Conservation (phyloP, 2,888 invertebrate genomes). For the Formica aserva region DNA sequence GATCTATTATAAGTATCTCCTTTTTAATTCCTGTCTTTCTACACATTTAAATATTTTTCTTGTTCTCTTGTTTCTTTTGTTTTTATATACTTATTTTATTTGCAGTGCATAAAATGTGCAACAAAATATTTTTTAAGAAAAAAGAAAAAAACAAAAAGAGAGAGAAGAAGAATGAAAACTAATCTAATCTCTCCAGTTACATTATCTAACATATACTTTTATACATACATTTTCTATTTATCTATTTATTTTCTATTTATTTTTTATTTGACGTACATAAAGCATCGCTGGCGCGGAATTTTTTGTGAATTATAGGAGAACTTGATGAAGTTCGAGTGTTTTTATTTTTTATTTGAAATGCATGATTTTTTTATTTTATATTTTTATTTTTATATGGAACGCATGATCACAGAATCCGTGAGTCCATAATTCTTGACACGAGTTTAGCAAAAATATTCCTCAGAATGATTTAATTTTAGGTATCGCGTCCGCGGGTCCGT, state of each 20-base stretch:
- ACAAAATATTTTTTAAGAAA: neutral
- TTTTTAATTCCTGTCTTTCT: neutral
- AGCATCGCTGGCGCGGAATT: neutral
- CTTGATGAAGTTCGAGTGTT: too few relatives aligned
- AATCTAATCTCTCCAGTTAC: neutral
- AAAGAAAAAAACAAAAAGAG: conserved; percentile 2
- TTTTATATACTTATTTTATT: neutral
- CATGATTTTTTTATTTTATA: too few relatives aligned
- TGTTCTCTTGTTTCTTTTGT: too few relatives aligned
- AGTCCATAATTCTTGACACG: neutral
- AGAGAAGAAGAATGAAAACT: neutral
- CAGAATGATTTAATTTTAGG: conserved; percentile 14
- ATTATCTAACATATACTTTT: neutral
- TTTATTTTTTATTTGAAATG: too few relatives aligned
- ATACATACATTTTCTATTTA: neutral
- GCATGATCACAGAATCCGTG: neutral
- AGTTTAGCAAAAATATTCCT: conserved; percentile 15
- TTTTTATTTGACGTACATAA: neutral
- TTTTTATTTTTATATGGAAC: neutral
- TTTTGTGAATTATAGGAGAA: neutral
- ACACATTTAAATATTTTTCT: neutral
- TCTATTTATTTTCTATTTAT: neutral
- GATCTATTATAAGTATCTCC: neutral
- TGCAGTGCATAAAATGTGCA: neutral
- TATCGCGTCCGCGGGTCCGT: neutral